Evolutionary conservation across 2,888 invertebrate genomes (phyloP).

Genomic region (Antitype chi): DNA sequence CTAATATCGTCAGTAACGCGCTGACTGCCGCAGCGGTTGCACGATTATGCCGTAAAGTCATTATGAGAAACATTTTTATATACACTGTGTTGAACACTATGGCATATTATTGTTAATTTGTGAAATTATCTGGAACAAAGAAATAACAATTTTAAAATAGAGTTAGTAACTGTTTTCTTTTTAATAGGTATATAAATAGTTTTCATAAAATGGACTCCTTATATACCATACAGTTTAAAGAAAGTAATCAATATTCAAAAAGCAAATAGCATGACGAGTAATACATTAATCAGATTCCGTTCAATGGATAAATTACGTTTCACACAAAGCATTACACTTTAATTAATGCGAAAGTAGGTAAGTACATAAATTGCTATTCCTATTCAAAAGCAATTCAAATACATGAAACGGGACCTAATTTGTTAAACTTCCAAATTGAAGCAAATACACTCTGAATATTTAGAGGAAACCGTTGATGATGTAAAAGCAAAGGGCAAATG

Average conservation of each 20-base stretch:
- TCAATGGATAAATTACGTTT: conserved; percentile 28
- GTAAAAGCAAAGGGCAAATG: conserved; percentile 8
- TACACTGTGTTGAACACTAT: conserved; percentile 77
- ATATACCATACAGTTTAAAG: neutral
- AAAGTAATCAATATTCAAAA: conserved; percentile 5
- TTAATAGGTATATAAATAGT: neutral
- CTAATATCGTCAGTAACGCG: conserved; percentile 77
- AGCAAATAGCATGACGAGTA: conserved; percentile 3
- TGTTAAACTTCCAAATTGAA: conserved; percentile 50
- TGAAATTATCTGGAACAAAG: conserved; percentile 82
- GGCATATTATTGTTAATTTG: conserved; percentile 76
- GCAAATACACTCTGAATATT: conserved; percentile 47
- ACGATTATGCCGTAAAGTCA: conserved; percentile 79
- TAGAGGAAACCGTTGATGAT: conserved; percentile 17
- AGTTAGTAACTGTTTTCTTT: too few species aligned
- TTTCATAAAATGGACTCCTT: neutral
- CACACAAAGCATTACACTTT: conserved; percentile 19
- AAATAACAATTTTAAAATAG: conserved; percentile 22
- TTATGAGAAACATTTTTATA: conserved; percentile 69
- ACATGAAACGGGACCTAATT: conserved; percentile 42
- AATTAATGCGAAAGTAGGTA: conserved; percentile 33
- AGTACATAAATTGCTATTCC: conserved; percentile 9
- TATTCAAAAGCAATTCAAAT: conserved; percentile 43
- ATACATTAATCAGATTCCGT: conserved; percentile 29
- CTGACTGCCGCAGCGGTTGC: conserved; percentile 73